These are phyloP conservation scores for Physella acuta DNA, from an alignment of 1,140 invertebrate genomes.

Conservation along the genomic window DNA sequence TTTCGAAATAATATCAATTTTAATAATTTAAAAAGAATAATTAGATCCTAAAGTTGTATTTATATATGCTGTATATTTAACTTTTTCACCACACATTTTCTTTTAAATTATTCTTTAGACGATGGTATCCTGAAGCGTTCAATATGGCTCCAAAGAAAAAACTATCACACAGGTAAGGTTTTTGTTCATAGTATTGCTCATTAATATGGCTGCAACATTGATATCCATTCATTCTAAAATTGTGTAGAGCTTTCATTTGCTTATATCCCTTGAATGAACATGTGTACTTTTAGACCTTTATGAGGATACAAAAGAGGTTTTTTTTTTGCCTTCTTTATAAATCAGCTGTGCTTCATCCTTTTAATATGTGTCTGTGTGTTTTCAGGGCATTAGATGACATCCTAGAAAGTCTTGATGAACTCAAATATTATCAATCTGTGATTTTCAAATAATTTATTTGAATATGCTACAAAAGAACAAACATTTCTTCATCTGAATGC, in stretches of 20 bases:
- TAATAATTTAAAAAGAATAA: constrained; percentile 2
- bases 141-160: constrained; percentile 68
- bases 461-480: too few relatives aligned
- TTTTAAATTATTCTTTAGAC: constrained; percentile 48
- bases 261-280: background rate
- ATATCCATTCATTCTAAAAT: background rate
- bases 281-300: background rate
- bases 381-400: constrained; percentile 79
- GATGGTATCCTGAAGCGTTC: constrained; percentile 74
- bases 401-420: constrained; percentile 80
- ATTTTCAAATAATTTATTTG: too few relatives aligned
- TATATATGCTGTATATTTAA: background rate
- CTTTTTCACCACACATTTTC: background rate
- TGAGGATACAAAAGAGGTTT: background rate
- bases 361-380: constrained; percentile 21
- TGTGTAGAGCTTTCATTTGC: background rate
- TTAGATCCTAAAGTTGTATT: background rate
- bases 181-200: background rate
- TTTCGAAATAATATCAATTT: background rate
- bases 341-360: too few relatives aligned
- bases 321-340: constrained; percentile 6
- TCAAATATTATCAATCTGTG: constrained; percentile 70
- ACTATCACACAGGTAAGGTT: constrained; percentile 64
- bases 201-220: background rate
- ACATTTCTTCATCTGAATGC: too few relatives aligned